These are phyloP conservation scores for Tigriopus japonicus DNA, from an alignment of 1,140 invertebrate genomes.

Conservation along the genomic window DNA sequence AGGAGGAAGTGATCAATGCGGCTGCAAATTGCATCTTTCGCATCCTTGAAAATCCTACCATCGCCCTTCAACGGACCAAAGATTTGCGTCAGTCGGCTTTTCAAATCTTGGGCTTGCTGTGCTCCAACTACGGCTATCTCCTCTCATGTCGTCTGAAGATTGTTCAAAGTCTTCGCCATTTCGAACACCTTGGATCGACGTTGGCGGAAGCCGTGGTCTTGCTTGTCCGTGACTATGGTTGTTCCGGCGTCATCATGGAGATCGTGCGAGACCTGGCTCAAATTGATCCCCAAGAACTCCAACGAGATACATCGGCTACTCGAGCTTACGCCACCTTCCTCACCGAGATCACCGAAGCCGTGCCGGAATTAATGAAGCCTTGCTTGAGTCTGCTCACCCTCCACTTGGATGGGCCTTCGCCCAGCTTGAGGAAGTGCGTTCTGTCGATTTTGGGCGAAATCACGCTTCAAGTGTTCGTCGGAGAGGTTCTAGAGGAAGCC, in stretches of 20 bases:
- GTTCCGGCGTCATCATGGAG: constrained; percentile 42
- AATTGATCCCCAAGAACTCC: constrained; percentile 32
- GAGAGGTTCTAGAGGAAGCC: constrained; percentile 45
- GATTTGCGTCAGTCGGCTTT: constrained; percentile 44
- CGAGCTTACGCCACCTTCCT: constrained; percentile 44
- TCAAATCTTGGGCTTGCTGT: constrained; percentile 54
- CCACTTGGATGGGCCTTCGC: constrained; percentile 34
- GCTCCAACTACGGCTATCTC: constrained; percentile 60
- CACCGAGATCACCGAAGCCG: constrained; percentile 40
- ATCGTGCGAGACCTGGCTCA: constrained; percentile 49
- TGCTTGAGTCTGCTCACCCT: constrained; percentile 26
- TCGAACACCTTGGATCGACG: constrained; percentile 44
- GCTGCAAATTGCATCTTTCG: constrained; percentile 51
- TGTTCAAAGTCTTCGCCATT: constrained; percentile 47
- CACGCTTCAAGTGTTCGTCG: constrained; percentile 42
- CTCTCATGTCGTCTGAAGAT: constrained; percentile 42
- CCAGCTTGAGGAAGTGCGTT: constrained; percentile 55
- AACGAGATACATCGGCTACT: constrained; percentile 34
- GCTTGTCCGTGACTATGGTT: constrained; percentile 39
- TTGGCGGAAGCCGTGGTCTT: constrained; percentile 43
- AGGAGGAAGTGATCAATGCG: constrained; percentile 64
- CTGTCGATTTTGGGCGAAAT: constrained; percentile 56
- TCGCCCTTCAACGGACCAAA: constrained; percentile 38
- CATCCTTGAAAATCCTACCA: constrained; percentile 41
- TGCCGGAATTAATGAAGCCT: constrained; percentile 42